Conservation (phyloP, 2,113 vertebrate species). For the Mystacornis crossleyi region DNA sequence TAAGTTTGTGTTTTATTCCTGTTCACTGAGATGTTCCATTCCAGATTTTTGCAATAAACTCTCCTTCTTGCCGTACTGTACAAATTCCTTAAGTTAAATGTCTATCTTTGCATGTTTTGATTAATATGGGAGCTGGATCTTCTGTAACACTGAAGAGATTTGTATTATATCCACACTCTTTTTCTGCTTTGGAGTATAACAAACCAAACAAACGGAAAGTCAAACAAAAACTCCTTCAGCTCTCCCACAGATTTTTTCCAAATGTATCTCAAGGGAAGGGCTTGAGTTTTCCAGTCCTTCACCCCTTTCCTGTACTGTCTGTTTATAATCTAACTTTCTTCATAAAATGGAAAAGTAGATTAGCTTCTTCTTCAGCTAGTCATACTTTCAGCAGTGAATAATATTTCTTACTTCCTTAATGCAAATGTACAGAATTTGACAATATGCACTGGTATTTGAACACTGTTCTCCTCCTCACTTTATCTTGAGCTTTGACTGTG, state of each 20-base stretch:
- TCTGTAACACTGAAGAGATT: slow-evolving; percentile 27
- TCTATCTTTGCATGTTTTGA: slow-evolving; percentile 33
- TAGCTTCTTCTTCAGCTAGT: not conserved
- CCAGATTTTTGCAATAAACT: slow-evolving; percentile 8
- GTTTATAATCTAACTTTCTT: not conserved
- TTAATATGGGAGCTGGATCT: slow-evolving; percentile 31
- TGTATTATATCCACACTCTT: not conserved
- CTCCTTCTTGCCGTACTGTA: not conserved
- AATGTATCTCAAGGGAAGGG: slow-evolving; percentile 36
- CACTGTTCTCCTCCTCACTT: not conserved
- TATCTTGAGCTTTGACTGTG: not conserved
- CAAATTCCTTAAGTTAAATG: not conserved
- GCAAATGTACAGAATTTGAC: not conserved
- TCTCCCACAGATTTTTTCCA: slow-evolving; percentile 53
- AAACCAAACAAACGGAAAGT: slow-evolving; percentile 26
- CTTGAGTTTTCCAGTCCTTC: not conserved
- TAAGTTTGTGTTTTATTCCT: not conserved
- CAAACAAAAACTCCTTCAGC: slow-evolving; percentile 45
- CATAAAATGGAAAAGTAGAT: not conserved
- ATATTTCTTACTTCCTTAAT: not conserved
- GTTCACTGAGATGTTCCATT: not conserved
- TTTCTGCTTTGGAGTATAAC: slow-evolving; percentile 13
- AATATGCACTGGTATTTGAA: not conserved
- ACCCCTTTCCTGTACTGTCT: slow-evolving; percentile 10
- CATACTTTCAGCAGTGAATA: not conserved